phyloP scores from a whole-genome alignment of 2,888 invertebrate species.

The Amiota communis region DNA sequence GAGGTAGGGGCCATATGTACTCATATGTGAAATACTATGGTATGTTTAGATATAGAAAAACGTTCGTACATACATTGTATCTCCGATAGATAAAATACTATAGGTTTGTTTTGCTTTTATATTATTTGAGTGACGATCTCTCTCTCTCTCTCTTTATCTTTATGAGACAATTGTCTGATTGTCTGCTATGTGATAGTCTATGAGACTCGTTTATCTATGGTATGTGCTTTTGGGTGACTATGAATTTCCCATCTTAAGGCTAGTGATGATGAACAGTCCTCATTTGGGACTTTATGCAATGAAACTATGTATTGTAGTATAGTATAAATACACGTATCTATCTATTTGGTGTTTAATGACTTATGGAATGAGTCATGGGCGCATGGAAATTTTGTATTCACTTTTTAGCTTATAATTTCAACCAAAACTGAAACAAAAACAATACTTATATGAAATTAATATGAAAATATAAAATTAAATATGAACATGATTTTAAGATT shows the following conservation, averaged over 20 bases:
- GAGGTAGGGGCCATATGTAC: background rate
- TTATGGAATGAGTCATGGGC: background rate
- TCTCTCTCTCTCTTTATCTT: too few relatives aligned
- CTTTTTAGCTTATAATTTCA: background rate
- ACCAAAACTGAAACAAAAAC: background rate
- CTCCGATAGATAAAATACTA: background rate
- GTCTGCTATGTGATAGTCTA: background rate
- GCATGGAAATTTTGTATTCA: too few relatives aligned
- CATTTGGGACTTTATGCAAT: too few relatives aligned
- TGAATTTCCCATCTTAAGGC: too few relatives aligned
- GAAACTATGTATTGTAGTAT: too few relatives aligned
- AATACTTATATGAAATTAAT: background rate
- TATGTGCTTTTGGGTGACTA: too few relatives aligned
- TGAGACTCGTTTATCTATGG: background rate
- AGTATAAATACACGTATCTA: too few relatives aligned
- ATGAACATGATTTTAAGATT: background rate
- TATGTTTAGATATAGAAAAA: background rate
- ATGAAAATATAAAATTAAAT: background rate
- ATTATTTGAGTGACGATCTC: background rate
- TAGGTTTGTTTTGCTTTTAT: background rate
- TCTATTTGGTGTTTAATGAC: background rate
- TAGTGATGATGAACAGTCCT: too few relatives aligned
- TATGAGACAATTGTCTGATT: background rate
- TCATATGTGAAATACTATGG: background rate
- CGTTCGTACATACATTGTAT: slow-evolving; percentile 1